Percentiles rank a stretch among this genome's conserved stretches.
Evolutionary conservation across 2,888 invertebrate genomes (phyloP).

Genomic region (Brenthis hecate): DNA sequence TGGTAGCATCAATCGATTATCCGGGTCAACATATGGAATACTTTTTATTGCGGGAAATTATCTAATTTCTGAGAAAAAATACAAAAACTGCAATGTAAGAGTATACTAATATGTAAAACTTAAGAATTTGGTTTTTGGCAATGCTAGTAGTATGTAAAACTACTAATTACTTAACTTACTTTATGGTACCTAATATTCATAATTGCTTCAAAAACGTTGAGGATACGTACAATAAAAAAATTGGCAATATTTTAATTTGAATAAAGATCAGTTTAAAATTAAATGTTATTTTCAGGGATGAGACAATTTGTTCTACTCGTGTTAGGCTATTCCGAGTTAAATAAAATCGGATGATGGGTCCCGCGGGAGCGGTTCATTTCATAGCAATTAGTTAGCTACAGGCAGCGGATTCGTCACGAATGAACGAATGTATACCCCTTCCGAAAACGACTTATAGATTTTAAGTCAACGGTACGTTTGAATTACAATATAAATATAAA

Average conservation of each 20-base stretch:
- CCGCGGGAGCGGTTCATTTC: slow-evolving; percentile 75
- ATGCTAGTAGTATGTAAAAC: too few relatives aligned
- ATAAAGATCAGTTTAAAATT: neutral
- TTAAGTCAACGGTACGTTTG: slow-evolving; percentile 3
- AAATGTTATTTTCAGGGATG: neutral
- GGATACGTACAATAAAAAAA: neutral
- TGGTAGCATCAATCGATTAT: too few relatives aligned
- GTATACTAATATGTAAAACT: too few relatives aligned
- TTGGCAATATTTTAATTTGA: neutral
- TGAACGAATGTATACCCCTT: slow-evolving; percentile 75
- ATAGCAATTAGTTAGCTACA: slow-evolving; percentile 81
- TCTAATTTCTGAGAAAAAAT: too few relatives aligned
- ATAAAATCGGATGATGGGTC: slow-evolving; percentile 66
- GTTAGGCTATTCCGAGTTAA: slow-evolving; percentile 6
- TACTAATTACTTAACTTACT: too few relatives aligned
- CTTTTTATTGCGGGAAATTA: too few relatives aligned
- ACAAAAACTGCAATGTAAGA: too few relatives aligned
- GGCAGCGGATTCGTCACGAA: slow-evolving; percentile 76
- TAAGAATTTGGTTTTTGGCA: too few relatives aligned
- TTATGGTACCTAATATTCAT: too few relatives aligned
- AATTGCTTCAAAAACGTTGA: too few relatives aligned
- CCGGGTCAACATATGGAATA: too few relatives aligned
- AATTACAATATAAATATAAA: neutral
- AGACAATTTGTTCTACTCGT: neutral
- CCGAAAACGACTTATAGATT: slow-evolving; percentile 47